Conservation (phyloP, 2,797 vertebrate genomes). For the Cyprinodon diabolis region DNA sequence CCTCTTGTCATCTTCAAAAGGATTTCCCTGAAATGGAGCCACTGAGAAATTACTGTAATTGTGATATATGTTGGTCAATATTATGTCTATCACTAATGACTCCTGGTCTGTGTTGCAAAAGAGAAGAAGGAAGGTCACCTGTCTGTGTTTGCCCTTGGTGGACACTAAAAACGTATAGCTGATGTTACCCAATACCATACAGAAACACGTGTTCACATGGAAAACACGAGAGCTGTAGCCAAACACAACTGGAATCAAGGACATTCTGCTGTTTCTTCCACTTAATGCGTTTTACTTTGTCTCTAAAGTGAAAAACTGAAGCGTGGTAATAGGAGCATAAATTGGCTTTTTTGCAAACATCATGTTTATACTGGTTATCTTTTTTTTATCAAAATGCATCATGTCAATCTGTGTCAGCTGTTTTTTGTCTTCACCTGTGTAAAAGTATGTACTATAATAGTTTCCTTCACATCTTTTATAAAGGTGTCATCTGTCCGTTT, state of each 20-base stretch:
- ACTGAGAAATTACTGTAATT: constrained; percentile 55
- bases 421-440: constrained; percentile 34
- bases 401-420: constrained; percentile 35
- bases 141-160: constrained; percentile 38
- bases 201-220: constrained; percentile 59
- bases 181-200: constrained; percentile 45
- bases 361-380: constrained; percentile 21
- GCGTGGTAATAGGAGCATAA: neutral
- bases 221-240: constrained; percentile 23
- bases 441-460: constrained; percentile 49
- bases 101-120: constrained; percentile 10
- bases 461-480: constrained; percentile 63
- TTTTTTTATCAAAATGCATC: constrained; percentile 43
- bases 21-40: constrained; percentile 33
- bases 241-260: constrained; percentile 52
- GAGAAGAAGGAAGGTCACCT: constrained; percentile 47
- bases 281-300: neutral
- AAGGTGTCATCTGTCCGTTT: constrained; percentile 39
- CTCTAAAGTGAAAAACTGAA: constrained; percentile 1
- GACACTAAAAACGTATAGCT: constrained; percentile 42
- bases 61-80: constrained; percentile 51
- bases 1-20: constrained; percentile 18
- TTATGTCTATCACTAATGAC: constrained; percentile 46
- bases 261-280: constrained; percentile 22
- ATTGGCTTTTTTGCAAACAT: neutral